Conservation (phyloP, 1,140 invertebrate genomes). For the Nomia melanderi region DNA sequence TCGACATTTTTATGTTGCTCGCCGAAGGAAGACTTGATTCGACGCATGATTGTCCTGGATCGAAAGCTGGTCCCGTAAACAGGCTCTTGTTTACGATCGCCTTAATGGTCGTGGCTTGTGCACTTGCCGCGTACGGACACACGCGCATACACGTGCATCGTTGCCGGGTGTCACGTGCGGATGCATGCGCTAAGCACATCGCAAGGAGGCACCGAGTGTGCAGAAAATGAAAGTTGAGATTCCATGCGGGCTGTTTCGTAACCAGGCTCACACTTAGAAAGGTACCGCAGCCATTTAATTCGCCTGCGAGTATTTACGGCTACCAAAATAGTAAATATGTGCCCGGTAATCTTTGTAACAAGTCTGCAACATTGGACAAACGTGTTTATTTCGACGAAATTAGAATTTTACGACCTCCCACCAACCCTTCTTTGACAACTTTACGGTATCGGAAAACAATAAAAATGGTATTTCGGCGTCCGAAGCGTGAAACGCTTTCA, state of each 20-base stretch:
- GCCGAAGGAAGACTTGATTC: not conserved
- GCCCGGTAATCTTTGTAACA: not conserved
- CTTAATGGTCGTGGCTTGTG: slow-evolving; percentile 11
- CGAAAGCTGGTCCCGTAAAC: slow-evolving; percentile 29
- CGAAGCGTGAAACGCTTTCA: not conserved
- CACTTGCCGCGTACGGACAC: slow-evolving; percentile 43
- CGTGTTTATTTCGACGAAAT: not conserved
- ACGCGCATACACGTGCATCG: slow-evolving; percentile 39
- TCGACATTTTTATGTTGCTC: not conserved
- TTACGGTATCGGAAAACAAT: not conserved
- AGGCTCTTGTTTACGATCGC: slow-evolving; percentile 25
- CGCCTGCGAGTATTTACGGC: slow-evolving; percentile 8
- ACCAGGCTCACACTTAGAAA: slow-evolving; percentile 65
- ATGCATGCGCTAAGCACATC: slow-evolving; percentile 51
- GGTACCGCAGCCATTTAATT: slow-evolving; percentile 40
- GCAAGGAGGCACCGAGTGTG: slow-evolving; percentile 34
- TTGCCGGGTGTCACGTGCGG: slow-evolving; percentile 55
- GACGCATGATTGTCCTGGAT: slow-evolving; percentile 22
- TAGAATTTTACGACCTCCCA: not conserved
- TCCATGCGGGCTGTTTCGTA: slow-evolving; percentile 60
- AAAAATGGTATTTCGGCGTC: not conserved
- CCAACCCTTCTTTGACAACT: not conserved
- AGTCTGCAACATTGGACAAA: not conserved
- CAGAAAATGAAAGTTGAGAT: slow-evolving; percentile 69
- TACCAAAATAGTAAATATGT: slow-evolving; percentile 14